A percentile compares a stretch with the other conserved stretches of the same genome.
Evolutionary conservation across 2,888 invertebrate species (phyloP).

Genomic region (Dione vanillae): DNA sequence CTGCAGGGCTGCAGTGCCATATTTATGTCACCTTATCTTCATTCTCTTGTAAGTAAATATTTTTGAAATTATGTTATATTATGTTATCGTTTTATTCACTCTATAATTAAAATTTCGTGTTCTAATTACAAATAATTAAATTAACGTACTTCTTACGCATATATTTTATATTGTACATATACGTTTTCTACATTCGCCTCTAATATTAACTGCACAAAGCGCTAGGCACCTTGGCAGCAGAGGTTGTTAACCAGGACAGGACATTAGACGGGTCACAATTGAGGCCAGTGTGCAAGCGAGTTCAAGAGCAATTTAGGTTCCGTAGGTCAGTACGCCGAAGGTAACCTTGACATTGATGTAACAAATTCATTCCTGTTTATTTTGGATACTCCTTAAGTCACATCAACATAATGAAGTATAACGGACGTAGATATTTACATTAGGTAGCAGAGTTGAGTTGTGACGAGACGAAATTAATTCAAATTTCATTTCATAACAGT

Average conservation of each 20-base stretch:
- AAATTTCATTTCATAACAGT: not conserved
- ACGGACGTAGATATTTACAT: conserved; percentile 9
- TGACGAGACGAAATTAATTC: not conserved
- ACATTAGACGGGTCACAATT: conserved; percentile 82
- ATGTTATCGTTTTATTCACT: conserved; percentile 13
- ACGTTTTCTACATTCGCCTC: not conserved
- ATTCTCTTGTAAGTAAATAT: not conserved
- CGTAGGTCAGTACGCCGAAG: conserved; percentile 84
- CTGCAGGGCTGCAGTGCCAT: not conserved
- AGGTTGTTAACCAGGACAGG: conserved; percentile 84
- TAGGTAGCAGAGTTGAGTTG: not conserved
- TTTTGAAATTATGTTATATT: conserved; percentile 7
- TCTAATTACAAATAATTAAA: not conserved
- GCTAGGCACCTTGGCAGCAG: conserved; percentile 81
- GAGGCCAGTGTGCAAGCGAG: conserved; percentile 83
- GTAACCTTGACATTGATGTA: conserved; percentile 81
- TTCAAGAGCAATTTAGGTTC: conserved; percentile 84
- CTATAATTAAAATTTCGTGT: not conserved
- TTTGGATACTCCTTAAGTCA: conserved; percentile 17
- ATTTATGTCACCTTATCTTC: conserved; percentile 14
- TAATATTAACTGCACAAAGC: conserved; percentile 42
- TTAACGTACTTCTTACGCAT: not conserved
- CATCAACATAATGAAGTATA: conserved; percentile 8
- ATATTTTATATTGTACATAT: not conserved
- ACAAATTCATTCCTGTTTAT: conserved; percentile 51